These are phyloP conservation scores for Holothuria scabra DNA, from an alignment of 53 echinoderm and acorn worm genomes.

Conservation along the genomic window DNA sequence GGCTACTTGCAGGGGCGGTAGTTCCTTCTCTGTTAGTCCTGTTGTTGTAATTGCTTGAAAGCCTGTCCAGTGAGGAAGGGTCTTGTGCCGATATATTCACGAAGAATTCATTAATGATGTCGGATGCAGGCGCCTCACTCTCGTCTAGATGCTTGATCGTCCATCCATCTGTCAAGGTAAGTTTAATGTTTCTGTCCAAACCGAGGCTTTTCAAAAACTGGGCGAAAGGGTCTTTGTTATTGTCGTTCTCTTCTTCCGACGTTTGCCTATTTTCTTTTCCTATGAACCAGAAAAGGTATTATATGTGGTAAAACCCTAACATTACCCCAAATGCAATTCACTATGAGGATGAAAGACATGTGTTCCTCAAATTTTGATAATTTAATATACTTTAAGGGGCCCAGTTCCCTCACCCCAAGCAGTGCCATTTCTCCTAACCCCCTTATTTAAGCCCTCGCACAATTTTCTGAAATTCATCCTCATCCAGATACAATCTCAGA, in stretches of 20 bases:
- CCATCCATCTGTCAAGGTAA: not conserved
- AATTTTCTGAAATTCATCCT: too few species aligned
- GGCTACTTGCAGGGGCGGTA: not conserved
- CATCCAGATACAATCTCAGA: too few species aligned
- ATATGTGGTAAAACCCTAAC: too few species aligned
- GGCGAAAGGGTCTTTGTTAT: not conserved
- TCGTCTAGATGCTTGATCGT: not conserved
- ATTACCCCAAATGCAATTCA: too few species aligned
- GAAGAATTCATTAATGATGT: not conserved
- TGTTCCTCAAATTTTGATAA: too few species aligned
- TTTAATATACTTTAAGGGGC: too few species aligned
- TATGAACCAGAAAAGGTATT: not conserved
- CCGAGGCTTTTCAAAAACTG: not conserved
- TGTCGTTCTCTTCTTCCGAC: not conserved
- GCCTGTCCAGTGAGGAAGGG: not conserved
- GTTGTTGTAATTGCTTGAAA: too few species aligned
- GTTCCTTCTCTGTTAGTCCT: not conserved
- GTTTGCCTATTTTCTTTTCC: not conserved
- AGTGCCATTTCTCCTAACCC: too few species aligned
- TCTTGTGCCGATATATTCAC: not conserved
- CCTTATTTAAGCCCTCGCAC: too few species aligned
- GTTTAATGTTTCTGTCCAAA: not conserved
- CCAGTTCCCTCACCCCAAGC: too few species aligned
- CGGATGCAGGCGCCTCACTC: not conserved
- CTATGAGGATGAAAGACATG: too few species aligned